Base-by-base conservation (phyloP, 2,888 invertebrate species). In the Alsophila aescularia region DNA sequence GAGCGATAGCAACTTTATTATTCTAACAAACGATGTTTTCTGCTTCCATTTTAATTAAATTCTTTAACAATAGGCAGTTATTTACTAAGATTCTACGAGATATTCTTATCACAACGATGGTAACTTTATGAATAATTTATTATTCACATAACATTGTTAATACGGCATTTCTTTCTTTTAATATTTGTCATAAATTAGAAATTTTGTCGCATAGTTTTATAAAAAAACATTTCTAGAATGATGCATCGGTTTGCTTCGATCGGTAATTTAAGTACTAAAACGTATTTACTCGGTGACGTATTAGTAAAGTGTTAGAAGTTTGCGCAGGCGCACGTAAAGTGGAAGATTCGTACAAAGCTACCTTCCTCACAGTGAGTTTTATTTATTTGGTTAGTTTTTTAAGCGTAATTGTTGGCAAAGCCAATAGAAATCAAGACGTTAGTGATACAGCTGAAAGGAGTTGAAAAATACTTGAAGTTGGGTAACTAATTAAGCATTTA, bases 1-100 rank as follows among this genome's bases (percentile, higher is more conserved):
- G 43, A 42, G 41, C 32, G 15, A 21, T 44, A 13, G 14, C 7
- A 18, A 14, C 3, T 34, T 49, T 15, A 35, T 14, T 27, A 27
- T 37, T 35, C 2, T 37, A 31, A 27, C 27, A 16, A 15, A 44
- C 24, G 5, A 72, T 70, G 53, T 69, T 62, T 45, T 39, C 31
- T 12, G 45, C 45, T 45, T 45, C 45, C 45, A 45, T 35, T 45
- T 40, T 16, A 42, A 37, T 52, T 24, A 44, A 21, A 39, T 58
- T 49, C 18, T 63, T 16, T 44, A 24, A 12, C 9, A 29, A 35
- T 24, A 32, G 3, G 24, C 8, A 24, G 24, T 24, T 24, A 18
- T 34, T 39, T 27, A 9, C 29, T 41, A 41, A 27, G 15, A 10
- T 27, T n/a, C n/a, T n/a, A n/a, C n/a, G n/a, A n/a, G 10, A 41